Evolutionary conservation across 2,888 invertebrate species (phyloP), one percentile per base, ranked within the genome.

Genomic region (Autographa pulchrina): DNA sequence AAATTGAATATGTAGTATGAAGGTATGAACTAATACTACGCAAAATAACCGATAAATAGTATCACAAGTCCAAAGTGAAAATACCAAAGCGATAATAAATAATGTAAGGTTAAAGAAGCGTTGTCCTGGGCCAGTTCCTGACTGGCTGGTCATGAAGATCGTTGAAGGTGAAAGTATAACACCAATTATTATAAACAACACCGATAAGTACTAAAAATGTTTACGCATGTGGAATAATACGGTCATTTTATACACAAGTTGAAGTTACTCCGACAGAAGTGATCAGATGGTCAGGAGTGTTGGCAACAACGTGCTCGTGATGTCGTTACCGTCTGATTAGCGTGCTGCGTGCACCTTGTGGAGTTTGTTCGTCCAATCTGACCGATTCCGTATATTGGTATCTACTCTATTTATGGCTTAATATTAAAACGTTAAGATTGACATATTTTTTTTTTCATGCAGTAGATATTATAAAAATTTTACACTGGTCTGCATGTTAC

Each of bases 321-420:
- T 62, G 65, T 62, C 64, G 62, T 62, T 56, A 59, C 41, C 35
- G 9, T 56, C 68, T 74, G 4, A 62, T 68, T 72, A 68, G 69
- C 72, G 70, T 7, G 18, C 20, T 41, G 72, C 62, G 72, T 65
- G 72, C 14, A 14, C 54, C 62, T 25, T 32, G 59, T 52, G 54
- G n/a, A 58, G 18, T 61, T 62, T 68, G 54, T 62, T 62, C 63
- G 25, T 74, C 64, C 88, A 89, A 92, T 91, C 91, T 92, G 91
- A 91, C 87, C 90, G 81, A 84, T 89, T 91, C 91, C 87, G 90
- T 87, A 80, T 77, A 77, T 78, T 87, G 80, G 86, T 82, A 75
- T 83, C 90, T 92, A 93, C 87, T 76, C 91, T 92, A 92, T 88
- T 86, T 86, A 87, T 89, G 84, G 83, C 90, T 91, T 92, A 92